These are phyloP conservation scores for Heliangelus exortis DNA, from an alignment of 2,797 vertebrate species.

Conservation along the genomic window DNA sequence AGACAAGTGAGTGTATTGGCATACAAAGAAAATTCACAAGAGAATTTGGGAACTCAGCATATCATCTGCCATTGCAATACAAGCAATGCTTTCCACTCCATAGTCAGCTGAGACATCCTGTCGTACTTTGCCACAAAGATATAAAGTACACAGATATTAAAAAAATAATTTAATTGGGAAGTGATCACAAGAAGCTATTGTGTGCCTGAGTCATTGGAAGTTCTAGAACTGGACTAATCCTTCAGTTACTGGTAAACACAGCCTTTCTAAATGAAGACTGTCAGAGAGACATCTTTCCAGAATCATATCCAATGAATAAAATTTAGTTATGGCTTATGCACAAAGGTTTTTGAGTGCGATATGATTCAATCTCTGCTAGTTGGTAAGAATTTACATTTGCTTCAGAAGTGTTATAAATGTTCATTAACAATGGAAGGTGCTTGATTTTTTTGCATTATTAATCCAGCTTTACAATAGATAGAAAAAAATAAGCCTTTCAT, in stretches of 20 bases:
- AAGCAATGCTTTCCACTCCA: background rate
- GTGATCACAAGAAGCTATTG: background rate
- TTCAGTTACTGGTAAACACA: background rate
- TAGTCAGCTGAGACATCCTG: background rate
- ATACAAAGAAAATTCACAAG: background rate
- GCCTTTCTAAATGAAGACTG: background rate
- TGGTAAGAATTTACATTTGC: background rate
- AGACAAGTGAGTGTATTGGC: background rate
- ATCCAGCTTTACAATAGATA: background rate
- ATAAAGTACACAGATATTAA: background rate
- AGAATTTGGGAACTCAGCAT: background rate
- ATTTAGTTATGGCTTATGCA: background rate
- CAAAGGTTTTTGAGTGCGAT: background rate
- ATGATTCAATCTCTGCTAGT: background rate
- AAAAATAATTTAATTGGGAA: background rate
- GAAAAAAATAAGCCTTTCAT: background rate
- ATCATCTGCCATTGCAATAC: background rate
- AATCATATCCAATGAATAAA: background rate
- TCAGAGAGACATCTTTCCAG: background rate
- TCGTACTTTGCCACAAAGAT: background rate
- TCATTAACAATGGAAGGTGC: background rate
- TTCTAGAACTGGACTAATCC: background rate
- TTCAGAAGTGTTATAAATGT: background rate
- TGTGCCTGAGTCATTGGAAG: conserved; percentile 10
- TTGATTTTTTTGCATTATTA: background rate